Evolutionary conservation across 2,113 vertebrate species (phyloP), one percentile per base, ranked within the genome.

Genomic region (Rhipidura dahli): DNA sequence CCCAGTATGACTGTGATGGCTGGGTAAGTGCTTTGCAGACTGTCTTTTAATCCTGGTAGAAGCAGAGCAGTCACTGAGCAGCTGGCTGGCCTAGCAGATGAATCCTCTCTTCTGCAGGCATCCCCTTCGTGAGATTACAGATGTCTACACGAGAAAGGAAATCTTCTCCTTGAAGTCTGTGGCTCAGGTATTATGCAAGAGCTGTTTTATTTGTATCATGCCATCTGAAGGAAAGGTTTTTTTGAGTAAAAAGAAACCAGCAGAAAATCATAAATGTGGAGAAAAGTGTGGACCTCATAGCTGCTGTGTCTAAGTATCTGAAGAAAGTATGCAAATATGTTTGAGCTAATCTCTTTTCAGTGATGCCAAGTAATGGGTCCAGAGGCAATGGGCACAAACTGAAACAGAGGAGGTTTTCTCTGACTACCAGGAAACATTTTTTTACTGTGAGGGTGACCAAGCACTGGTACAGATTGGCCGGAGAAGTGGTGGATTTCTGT

Each of bases 271-370:
- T 5, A 61, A 53, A 70, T 30, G 9, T 7, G 4, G 15, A 42
- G 6, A 40, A 76, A 30, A 64, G 2, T 0, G 0, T 73, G 9
- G 13, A 24, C 60, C 15, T 71, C 21, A n/a, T 33, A n/a, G n/a
- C n/a, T n/a, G n/a, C n/a, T n/a, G n/a, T n/a, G n/a, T n/a, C n/a
- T n/a, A n/a, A n/a, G n/a, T n/a, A n/a, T n/a, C n/a, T 71, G 26
- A 77, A 65, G 2, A 24, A 28, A 64, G 7, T 4, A 2, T 51
- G 26, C 2, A 89, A 73, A 15, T 40, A 69, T 26, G 1, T n/a
- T 9, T 5, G n/a, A 89, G 7, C 2, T 64, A 11, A 15, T 44
- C 13, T 92, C 22, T 86, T 57, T 49, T 53, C 30, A 71, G n/a
- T 33, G 26, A 7, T 44, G 22, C 20, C 4, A 1, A 61, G 13